Conservation (phyloP, 2,888 invertebrate species). For the Drosophila neotestacea region DNA sequence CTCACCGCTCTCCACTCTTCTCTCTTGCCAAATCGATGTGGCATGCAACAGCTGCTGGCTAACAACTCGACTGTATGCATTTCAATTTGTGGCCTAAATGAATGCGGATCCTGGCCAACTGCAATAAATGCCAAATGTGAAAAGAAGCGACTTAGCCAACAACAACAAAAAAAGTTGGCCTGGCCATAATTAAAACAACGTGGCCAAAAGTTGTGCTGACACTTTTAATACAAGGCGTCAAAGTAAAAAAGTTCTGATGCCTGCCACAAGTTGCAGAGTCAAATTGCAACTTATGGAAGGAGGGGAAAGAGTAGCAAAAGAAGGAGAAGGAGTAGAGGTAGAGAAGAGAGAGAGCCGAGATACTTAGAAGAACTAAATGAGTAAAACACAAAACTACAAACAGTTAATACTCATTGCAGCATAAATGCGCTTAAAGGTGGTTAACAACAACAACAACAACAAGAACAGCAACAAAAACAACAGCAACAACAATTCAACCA, state of each 20-base stretch:
- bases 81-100: conserved; percentile 68
- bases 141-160: conserved; percentile 12
- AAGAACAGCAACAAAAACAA: conserved; percentile 10
- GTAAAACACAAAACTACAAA: conserved; percentile 32
- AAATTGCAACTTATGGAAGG: conserved; percentile 16
- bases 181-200: conserved; percentile 52
- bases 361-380: neutral
- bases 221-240: conserved; percentile 65
- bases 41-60: conserved; percentile 76
- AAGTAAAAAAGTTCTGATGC: conserved; percentile 55
- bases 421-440: conserved; percentile 47
- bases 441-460: conserved; percentile 13
- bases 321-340: neutral
- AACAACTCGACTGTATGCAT: conserved; percentile 61
- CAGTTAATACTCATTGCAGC: conserved; percentile 43
- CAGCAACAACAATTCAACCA: conserved; percentile 25
- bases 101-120: conserved; percentile 17
- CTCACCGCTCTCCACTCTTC: neutral
- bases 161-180: conserved; percentile 10
- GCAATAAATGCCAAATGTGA: conserved; percentile 31
- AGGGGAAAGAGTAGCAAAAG: neutral
- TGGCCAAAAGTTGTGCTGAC: conserved; percentile 54
- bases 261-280: conserved; percentile 23
- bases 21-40: conserved; percentile 63
- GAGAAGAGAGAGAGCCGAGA: neutral